Base-by-base conservation (phyloP, 2,888 invertebrate genomes). In the Apamea anceps region DNA sequence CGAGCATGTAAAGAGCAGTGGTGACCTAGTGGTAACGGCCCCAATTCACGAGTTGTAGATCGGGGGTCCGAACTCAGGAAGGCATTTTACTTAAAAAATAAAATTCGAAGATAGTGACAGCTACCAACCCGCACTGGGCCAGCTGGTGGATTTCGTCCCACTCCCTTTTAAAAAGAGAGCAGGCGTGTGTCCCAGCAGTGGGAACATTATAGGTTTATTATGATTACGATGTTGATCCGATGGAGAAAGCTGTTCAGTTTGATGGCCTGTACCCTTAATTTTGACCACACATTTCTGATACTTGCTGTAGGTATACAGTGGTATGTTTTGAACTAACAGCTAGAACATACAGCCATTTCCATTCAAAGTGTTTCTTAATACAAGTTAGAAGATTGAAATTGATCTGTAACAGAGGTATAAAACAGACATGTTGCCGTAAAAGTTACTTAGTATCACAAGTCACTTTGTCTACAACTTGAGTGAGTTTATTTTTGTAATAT, bases 401-500 rank as follows among this genome's bases (percentile, higher is more conserved):
- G 51, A 66, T 60, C 48, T 78, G 12, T 15, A 51, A 51, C 57
- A 65, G 51, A 77, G 66, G 48, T 66, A 60, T 21, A 32, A 12
- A 21, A 77, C 28, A 51, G 63, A 63, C 48, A 68, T 82, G 37
- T 25, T n/a, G 37, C 32, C 62, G 45, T 83, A 60, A 75, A 82
- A 77, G 54, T 54, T 18, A 74, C 18, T 63, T 62, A 37, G 32
- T 32, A 42, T 75, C 12, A 1, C 8, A 54, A 78, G n/a, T 57
- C n/a, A 13, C 54, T 15, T 7, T n/a, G 80, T 79, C 60, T 84
- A 42, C 13, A 63, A 62, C 57, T 68, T 60, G 15, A 68, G 13
- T 8, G 12, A 79, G 28, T 65, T 68, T 85, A 70, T 84, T 72
- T 82, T 63, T 42, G 57, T 51, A 77, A 48, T 48, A 48, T 15